Evolutionary conservation across 30 jellyfish, hydroid and myxozoan species (phyloP).

Genomic region (Clytia hemisphaerica): DNA sequence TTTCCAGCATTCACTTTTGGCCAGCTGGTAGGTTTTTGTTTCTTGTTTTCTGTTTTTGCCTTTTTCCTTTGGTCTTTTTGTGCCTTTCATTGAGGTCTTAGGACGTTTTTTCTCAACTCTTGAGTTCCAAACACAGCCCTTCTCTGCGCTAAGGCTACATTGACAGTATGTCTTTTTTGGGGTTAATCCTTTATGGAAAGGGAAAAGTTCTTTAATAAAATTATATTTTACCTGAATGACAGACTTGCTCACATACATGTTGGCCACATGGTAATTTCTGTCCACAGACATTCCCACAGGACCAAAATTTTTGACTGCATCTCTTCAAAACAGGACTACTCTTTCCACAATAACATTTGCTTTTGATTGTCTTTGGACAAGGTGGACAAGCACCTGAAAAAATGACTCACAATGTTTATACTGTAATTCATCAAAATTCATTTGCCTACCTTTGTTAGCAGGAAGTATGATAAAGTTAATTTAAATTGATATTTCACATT

Average conservation of each 20-base stretch:
- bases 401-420: neutral
- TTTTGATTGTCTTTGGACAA: conserved; percentile 45
- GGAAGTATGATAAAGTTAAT: neutral
- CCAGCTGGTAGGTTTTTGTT: too few relatives aligned
- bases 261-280: conserved; percentile 56
- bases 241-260: conserved; percentile 53
- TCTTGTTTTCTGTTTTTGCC: too few relatives aligned
- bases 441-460: neutral
- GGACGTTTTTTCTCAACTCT: too few relatives aligned
- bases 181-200: too few relatives aligned
- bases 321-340: conserved; percentile 43
- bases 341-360: conserved; percentile 76
- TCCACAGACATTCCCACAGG: conserved; percentile 71
- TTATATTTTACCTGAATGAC: conserved; percentile 73
- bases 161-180: too few relatives aligned
- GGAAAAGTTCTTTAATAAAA: too few relatives aligned
- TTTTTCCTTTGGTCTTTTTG: too few relatives aligned
- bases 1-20: too few relatives aligned
- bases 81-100: too few relatives aligned
- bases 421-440: neutral
- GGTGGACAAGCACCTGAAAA: conserved; percentile 78
- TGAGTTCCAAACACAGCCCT: too few relatives aligned
- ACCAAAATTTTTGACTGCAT: conserved; percentile 81
- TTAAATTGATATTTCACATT: too few relatives aligned
- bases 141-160: too few relatives aligned